Evolutionary conservation across 2,113 vertebrate genomes (phyloP).

Genomic region (Macroglossus sobrinus): DNA sequence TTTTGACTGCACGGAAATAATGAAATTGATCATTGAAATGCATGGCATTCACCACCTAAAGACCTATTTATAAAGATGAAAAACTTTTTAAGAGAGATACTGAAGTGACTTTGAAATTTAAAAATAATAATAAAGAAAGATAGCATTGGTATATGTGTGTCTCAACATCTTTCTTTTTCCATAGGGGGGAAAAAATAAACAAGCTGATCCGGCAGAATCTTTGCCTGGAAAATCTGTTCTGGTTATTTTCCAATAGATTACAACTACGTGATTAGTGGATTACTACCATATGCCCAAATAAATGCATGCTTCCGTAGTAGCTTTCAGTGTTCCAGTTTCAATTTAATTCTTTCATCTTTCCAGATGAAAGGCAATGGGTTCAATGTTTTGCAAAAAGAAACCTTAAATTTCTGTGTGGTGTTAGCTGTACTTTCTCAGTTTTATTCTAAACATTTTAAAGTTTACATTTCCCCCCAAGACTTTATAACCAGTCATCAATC

Average conservation of each 20-base stretch:
- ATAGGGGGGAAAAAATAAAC: neutral
- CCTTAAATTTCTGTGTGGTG: neutral
- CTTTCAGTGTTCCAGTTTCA: conserved; percentile 26
- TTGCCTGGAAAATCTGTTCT: conserved; percentile 41
- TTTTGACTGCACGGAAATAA: neutral
- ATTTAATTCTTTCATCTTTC: conserved; percentile 56
- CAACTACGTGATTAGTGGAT: conserved; percentile 47
- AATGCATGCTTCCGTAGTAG: conserved; percentile 44
- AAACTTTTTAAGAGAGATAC: neutral
- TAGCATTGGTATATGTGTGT: neutral
- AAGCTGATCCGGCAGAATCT: conserved; percentile 23
- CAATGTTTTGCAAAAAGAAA: conserved; percentile 34
- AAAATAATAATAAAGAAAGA: neutral
- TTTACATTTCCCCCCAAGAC: neutral
- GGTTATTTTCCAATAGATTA: conserved; percentile 39
- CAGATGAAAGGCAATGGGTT: conserved; percentile 59
- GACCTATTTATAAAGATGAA: neutral
- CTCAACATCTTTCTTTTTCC: conserved; percentile 7
- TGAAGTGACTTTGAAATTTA: neutral
- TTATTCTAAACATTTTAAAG: conserved; percentile 31
- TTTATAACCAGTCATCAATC: neutral
- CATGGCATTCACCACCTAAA: neutral
- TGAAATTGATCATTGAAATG: neutral
- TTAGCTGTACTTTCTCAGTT: neutral
- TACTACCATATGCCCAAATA: conserved; percentile 58